Evolutionary conservation across 2,797 vertebrate genomes (phyloP).

Genomic region (Coluber constrictor): DNA sequence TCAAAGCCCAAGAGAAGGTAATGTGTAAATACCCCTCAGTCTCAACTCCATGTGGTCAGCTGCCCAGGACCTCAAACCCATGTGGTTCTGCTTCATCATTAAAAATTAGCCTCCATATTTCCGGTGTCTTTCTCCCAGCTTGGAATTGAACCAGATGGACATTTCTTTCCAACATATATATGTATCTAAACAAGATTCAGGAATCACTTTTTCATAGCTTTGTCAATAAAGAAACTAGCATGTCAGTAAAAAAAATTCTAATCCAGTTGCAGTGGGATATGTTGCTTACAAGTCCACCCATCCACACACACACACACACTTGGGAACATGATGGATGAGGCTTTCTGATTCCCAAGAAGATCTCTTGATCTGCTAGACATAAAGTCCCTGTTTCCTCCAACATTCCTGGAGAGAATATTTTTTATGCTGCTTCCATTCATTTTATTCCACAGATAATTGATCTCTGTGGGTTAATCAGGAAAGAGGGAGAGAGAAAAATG

Average conservation of each 20-base stretch:
- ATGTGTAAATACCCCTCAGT: too few species aligned
- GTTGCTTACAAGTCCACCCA: background rate
- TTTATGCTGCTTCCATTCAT: background rate
- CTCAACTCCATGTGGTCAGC: too few species aligned
- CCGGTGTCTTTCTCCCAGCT: too few species aligned
- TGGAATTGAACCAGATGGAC: too few species aligned
- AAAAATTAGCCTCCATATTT: too few species aligned
- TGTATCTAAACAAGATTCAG: background rate
- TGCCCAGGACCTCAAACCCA: too few species aligned
- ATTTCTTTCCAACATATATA: background rate
- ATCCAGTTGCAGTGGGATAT: background rate
- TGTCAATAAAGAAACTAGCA: background rate
- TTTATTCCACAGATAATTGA: background rate
- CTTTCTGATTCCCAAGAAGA: background rate
- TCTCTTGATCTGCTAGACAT: background rate
- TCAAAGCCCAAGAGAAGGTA: too few species aligned
- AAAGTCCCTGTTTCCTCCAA: background rate
- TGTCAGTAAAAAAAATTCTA: background rate
- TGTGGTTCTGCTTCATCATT: too few species aligned
- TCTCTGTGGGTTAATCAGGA: background rate
- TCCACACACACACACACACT: background rate
- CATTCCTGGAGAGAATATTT: background rate
- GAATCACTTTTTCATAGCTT: background rate
- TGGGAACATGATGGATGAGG: background rate
- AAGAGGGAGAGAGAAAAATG: background rate